Evolutionary conservation across 2,888 invertebrate genomes (phyloP), one percentile per base, ranked within the genome.

Genomic region (Vanessa cardui): DNA sequence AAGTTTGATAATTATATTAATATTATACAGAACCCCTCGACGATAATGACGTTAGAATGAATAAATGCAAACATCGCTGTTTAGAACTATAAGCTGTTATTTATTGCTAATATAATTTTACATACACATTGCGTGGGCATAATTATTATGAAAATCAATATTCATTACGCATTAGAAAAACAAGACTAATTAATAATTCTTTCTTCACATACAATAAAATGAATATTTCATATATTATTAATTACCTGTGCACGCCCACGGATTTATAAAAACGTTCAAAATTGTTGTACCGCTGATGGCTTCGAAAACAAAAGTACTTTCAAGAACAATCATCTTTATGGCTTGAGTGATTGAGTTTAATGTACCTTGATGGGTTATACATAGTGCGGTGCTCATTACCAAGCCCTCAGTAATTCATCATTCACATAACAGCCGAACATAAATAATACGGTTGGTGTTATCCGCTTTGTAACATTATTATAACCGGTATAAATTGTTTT

Each of bases 401-500:
- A 56, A 47, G 63, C 67, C 77, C 78, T 78, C 72, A 75, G 77
- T 79, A 78, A 86, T 88, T 81, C 83, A 87, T 88, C 88, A 88
- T 85, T 81, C 75, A 71, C 78, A 62, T 65, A 83, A 84, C 82
- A 84, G 81, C 80, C 73, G 76, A 81, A 79, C 81, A 84, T 88
- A 86, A 89, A 88, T 88, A 83, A 84, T 80, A 82, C 78, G 80
- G 82, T 81, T 83, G 80, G 77, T 82, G 74, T 77, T 72, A 82
- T 84, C 81, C 76, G 73, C 82, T 85, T 84, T 76, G 80, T 64
- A 74, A 71, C 67, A 58, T 68, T 68, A 60, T 66, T 63, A 58
- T 71, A 64, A 62, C 61, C 39, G 5, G 52, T 54, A 31, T 54
- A 45, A 62, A 61, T 62, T 65, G 58, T 54, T 62, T 63, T 62